A percentile compares a stretch with the other conserved stretches of the same genome.
Evolutionary conservation across 2,113 vertebrate genomes (phyloP).

Genomic region (Gallinago undulata): DNA sequence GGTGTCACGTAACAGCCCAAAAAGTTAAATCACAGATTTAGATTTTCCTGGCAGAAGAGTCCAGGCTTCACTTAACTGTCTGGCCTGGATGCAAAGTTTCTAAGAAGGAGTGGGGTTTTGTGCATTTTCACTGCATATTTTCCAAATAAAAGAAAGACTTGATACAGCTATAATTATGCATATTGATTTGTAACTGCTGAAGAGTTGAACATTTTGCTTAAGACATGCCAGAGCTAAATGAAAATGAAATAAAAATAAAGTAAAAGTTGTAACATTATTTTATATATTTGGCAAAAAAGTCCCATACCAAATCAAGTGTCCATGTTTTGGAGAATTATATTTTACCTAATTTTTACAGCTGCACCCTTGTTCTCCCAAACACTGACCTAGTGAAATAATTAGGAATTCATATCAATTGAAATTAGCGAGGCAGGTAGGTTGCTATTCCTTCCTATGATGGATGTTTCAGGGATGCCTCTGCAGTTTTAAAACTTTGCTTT

Average conservation of each 20-base stretch:
- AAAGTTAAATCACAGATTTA: background rate
- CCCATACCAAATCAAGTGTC: fast-evolving
- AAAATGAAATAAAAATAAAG: background rate
- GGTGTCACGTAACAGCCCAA: background rate
- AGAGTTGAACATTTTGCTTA: background rate
- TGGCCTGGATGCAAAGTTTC: background rate
- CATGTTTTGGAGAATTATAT: background rate
- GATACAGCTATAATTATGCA: background rate
- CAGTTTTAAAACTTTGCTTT: background rate
- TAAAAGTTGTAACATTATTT: background rate
- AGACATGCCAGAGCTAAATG: background rate
- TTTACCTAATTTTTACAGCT: background rate
- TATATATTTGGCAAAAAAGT: background rate
- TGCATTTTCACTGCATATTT: background rate
- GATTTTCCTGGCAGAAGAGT: background rate
- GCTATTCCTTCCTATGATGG: background rate
- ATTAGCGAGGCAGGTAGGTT: background rate
- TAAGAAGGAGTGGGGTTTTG: background rate
- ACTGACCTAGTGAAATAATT: background rate
- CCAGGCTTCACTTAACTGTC: background rate
- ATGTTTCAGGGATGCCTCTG: background rate
- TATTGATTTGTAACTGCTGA: background rate
- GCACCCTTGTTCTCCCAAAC: background rate
- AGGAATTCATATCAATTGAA: background rate
- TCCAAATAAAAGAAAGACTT: background rate